phyloP scores from a whole-genome alignment of 2,113 vertebrate genomes.

The Hydropotes inermis region DNA sequence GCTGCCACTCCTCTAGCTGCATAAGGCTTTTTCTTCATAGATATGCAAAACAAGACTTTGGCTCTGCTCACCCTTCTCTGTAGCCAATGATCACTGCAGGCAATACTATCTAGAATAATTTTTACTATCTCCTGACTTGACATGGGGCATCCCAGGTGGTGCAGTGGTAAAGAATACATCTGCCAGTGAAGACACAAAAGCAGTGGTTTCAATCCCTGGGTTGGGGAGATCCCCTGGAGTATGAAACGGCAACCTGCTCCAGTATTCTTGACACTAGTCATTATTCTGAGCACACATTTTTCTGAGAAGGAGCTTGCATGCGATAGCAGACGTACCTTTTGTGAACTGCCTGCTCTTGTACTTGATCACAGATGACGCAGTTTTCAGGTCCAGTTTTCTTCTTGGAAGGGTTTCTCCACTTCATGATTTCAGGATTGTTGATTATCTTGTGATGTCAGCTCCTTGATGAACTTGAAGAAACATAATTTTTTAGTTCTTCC shows the following conservation, averaged over 20 bases:
- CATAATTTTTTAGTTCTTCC: neutral
- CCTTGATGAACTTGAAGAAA: neutral
- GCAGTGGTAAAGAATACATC: no score
- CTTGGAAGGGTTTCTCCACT: neutral
- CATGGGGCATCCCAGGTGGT: no score
- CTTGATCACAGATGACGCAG: neutral
- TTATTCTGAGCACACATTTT: neutral
- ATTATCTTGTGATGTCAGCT: neutral
- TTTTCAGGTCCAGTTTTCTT: neutral
- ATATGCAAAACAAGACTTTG: neutral
- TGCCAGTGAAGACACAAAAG: no score
- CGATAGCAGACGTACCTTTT: neutral
- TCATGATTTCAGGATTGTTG: neutral
- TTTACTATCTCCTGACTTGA: neutral
- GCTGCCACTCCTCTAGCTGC: neutral
- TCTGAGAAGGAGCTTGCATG: neutral
- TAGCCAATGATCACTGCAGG: neutral
- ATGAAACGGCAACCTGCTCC: no score
- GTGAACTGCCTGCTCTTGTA: neutral
- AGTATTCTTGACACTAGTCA: neutral
- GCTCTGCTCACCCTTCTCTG: neutral
- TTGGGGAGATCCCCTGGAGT: no score
- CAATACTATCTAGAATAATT: neutral
- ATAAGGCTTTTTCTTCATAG: neutral
- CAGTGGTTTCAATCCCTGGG: no score